A percentile compares a stretch with the other conserved stretches of the same genome.
Evolutionary conservation across 2,888 invertebrate genomes (phyloP).

Genomic region (Pocota personata): DNA sequence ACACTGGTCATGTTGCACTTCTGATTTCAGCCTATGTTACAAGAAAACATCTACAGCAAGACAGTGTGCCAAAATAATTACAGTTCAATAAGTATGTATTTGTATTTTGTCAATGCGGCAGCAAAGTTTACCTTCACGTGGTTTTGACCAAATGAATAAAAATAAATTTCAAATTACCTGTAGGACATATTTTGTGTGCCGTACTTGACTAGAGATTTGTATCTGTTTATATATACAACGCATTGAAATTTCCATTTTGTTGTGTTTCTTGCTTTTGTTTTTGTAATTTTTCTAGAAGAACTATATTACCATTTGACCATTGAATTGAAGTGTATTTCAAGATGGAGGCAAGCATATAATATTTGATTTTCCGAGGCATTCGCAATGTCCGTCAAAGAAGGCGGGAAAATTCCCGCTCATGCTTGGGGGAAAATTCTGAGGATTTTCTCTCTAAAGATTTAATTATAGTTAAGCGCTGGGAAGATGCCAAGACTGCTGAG

Average conservation of each 20-base stretch:
- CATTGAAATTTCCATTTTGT: background rate
- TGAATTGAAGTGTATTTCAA: conserved; percentile 28
- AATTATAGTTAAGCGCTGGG: conserved; percentile 52
- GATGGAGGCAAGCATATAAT: conserved; percentile 12
- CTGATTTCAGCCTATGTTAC: too few species aligned
- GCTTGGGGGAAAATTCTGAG: conserved; percentile 7
- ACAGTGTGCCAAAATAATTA: conserved; percentile 48
- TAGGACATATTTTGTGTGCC: conserved; percentile 32
- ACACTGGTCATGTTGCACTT: too few species aligned
- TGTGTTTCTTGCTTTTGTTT: background rate
- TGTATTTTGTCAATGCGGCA: background rate
- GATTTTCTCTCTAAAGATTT: conserved; percentile 32
- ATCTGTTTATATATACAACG: background rate
- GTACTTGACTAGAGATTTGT: conserved; percentile 25
- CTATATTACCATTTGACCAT: conserved; percentile 10
- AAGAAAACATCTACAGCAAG: background rate
- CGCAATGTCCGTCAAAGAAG: conserved; percentile 15
- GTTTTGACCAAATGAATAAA: conserved; percentile 17
- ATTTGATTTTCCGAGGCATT: conserved; percentile 6
- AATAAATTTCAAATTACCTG: conserved; percentile 46
- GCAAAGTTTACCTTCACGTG: conserved; percentile 20
- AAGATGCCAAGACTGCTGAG: conserved; percentile 22
- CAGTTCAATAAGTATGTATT: conserved; percentile 14
- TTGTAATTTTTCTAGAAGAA: too few species aligned
- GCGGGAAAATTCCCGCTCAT: conserved; percentile 27